Conservation (phyloP, 2,113 vertebrate genomes). For the Bubo scandiacus region DNA sequence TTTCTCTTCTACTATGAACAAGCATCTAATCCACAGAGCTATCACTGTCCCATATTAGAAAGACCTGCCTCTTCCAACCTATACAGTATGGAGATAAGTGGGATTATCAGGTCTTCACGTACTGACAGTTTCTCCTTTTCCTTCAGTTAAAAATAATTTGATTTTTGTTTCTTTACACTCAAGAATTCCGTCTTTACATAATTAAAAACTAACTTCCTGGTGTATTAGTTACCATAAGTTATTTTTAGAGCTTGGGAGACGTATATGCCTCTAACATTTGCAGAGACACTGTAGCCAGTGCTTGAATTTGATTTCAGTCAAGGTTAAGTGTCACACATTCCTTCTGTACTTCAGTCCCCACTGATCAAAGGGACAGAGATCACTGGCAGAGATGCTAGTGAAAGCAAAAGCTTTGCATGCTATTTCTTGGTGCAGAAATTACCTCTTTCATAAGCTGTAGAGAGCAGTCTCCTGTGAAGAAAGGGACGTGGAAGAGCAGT, state of each 20-base stretch:
- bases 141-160: neutral
- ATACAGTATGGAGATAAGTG: neutral
- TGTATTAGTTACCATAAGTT: neutral
- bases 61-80: neutral
- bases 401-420: neutral
- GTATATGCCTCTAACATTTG: neutral
- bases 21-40: neutral
- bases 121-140: neutral
- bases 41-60: neutral
- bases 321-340: neutral
- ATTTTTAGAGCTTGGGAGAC: neutral
- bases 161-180: neutral
- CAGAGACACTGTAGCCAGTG: neutral
- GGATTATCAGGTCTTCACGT: neutral
- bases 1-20: neutral
- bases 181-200: neutral
- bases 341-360: neutral
- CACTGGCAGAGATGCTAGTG: neutral
- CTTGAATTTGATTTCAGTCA: neutral
- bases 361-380: slow-evolving; percentile 6
- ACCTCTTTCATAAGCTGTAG: neutral
- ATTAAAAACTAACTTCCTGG: neutral
- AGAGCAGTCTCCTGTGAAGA: neutral
- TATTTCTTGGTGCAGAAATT: slow-evolving; percentile 11
- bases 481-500: neutral